Evolutionary conservation across 2,797 vertebrate genomes (phyloP).

Genomic region (Pangasius larnaudii): DNA sequence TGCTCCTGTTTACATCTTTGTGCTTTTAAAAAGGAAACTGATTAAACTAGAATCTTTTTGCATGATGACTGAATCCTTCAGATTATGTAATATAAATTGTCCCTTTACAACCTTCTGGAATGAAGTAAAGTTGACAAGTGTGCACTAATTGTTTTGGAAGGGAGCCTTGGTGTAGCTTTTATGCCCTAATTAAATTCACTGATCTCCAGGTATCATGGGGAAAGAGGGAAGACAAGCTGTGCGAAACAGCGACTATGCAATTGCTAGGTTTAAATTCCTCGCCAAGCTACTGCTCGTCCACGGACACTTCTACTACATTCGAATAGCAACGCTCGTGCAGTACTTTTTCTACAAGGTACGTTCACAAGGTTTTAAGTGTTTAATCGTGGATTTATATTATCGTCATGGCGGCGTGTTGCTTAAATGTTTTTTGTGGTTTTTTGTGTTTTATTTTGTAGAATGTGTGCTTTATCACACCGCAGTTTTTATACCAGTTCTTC

Average conservation of each 20-base stretch:
- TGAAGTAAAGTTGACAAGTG: neutral
- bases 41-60: neutral
- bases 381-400: conserved; percentile 24
- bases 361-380: neutral
- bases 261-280: conserved; percentile 96
- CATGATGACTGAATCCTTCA: neutral
- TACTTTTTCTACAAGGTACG: conserved; percentile 99
- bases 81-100: neutral
- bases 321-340: conserved; percentile 99
- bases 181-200: neutral
- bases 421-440: conserved; percentile 58
- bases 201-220: conserved; percentile 91
- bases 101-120: neutral
- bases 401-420: conserved; percentile 34
- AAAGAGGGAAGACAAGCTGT: conserved; percentile 98
- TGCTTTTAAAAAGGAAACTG: neutral
- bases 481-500: conserved; percentile 99
- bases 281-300: conserved; percentile 97
- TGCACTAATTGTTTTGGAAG: neutral
- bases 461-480: conserved; percentile 99
- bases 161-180: neutral
- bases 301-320: conserved; percentile 99
- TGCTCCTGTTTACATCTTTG: neutral
- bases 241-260: conserved; percentile 99
- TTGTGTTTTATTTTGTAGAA: conserved; percentile 85